Base-by-base conservation (phyloP, 1,140 invertebrate genomes). In the Probaryconus sp. region DNA sequence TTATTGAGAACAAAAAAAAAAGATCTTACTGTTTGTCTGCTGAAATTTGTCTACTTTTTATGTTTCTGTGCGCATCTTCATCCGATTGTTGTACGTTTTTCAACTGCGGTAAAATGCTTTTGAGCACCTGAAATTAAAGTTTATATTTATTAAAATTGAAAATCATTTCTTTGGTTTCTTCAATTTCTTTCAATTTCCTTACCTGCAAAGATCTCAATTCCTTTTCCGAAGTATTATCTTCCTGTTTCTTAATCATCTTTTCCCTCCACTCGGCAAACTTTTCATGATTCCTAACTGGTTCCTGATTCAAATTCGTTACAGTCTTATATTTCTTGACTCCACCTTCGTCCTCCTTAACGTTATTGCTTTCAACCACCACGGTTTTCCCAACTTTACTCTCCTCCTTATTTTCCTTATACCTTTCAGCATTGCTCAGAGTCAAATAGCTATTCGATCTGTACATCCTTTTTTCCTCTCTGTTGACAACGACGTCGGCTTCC, bases 31-130 rank as follows among this genome's bases (percentile, higher is more conserved):
- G 31, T 71, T 72, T 77, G 7, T 80, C 67, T 7, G 35, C 28
- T 2, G 47, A 31, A 24, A 51, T 20, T 71, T 75, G 53, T 20
- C 50, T 63, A 9, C 43, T 13, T 47, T 56, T 77, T 7, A 68
- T 21, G 45, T 48, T 73, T 55, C 77, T 79, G 35, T 69, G 42
- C 16, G 77, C 71, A 78, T 81, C 79, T 78, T 81, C 82, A 42
- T 84, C 79, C 67, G 81, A 65, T 69, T 76, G 79, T 84, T 87
- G 87, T 60, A 81, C 81, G 30, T 75, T 84, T 58, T 85, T 88
- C 79, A 89, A 80, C 70, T 88, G 87, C 35, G 88, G 88, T 9
- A 89, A 83, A 83, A 89, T 89, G 77, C 81, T 88, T 53, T 86
- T 86, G 5, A 89, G 75, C 43, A 89, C 84, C 86, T 89, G 50